Conservation (phyloP, 92 coral and sea anemone genomes). For the Paragorgia papillata region DNA sequence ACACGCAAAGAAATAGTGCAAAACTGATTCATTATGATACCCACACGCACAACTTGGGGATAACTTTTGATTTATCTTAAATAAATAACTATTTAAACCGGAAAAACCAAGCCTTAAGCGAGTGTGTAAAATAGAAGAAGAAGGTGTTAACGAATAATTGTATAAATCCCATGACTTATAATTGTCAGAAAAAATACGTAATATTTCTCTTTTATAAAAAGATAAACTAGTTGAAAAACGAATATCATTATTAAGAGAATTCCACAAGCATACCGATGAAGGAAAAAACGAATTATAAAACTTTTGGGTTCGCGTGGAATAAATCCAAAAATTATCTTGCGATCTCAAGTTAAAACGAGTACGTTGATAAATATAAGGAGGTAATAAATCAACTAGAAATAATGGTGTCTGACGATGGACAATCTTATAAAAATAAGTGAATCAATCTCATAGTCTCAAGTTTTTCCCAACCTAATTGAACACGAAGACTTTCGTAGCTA, state of each 20-base stretch:
- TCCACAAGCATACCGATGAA: no score
- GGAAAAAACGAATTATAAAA: no score
- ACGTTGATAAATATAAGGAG: conserved; percentile 12
- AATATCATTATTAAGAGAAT: no score
- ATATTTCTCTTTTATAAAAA: not conserved
- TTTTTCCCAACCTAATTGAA: conserved; percentile 4
- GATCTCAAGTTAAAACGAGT: conserved; percentile 11
- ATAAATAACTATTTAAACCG: conserved; percentile 4
- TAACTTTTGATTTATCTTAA: no score
- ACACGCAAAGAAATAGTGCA: conserved; percentile 18
- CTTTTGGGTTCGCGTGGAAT: no score
- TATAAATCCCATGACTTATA: not conserved
- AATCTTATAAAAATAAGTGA: conserved; percentile 7
- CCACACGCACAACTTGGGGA: no score
- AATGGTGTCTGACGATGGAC: conserved; percentile 1
- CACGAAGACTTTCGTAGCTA: not conserved
- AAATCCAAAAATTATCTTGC: not conserved
- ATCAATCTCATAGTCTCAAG: not conserved
- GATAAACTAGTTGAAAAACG: no score
- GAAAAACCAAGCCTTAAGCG: conserved; percentile 7
- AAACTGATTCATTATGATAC: no score
- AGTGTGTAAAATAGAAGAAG: conserved; percentile 10
- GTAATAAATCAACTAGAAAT: not conserved
- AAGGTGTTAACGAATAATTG: not conserved
- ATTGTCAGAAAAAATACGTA: not conserved